phyloP scores from a whole-genome alignment of 2,797 vertebrate genomes.

The Chrysocyon brachyurus region DNA sequence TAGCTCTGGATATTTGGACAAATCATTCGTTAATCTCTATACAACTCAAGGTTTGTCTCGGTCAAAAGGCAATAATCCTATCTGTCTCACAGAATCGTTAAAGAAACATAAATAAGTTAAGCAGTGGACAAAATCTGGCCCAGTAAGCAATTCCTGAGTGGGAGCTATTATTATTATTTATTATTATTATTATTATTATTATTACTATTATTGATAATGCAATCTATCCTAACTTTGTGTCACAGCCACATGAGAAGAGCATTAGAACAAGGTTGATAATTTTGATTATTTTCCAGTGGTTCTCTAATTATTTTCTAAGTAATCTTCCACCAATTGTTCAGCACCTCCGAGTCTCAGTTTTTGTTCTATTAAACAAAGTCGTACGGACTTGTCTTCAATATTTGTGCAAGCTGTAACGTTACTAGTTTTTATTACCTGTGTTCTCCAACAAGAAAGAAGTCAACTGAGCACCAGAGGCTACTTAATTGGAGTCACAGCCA shows the following conservation, averaged over 20 bases:
- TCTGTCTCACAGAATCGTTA: not conserved
- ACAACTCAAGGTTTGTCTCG: not conserved
- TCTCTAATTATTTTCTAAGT: not conserved
- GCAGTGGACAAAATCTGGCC: not conserved
- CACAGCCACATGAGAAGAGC: not conserved
- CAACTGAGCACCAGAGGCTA: accelerated
- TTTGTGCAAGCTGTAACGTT: not conserved
- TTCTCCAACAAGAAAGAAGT: not conserved
- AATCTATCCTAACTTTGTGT: not conserved
- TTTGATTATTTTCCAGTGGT: not conserved
- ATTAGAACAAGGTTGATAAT: not conserved
- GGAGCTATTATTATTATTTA: accelerated
- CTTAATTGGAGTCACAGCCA: not conserved
- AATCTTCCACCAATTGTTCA: not conserved
- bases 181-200: accelerated
- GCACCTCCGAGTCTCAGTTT: not conserved
- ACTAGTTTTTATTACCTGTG: not conserved
- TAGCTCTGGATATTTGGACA: not conserved
- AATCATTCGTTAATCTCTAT: too few relatives aligned
- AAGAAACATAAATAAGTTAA: not conserved
- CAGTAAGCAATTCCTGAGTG: not conserved
- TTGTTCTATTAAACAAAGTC: not conserved
- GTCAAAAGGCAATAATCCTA: not conserved
- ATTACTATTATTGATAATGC: too few relatives aligned
- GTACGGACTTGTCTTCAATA: accelerated